Evolutionary conservation across 2,113 vertebrate genomes (phyloP).

Genomic region (Pelusios castaneus): DNA sequence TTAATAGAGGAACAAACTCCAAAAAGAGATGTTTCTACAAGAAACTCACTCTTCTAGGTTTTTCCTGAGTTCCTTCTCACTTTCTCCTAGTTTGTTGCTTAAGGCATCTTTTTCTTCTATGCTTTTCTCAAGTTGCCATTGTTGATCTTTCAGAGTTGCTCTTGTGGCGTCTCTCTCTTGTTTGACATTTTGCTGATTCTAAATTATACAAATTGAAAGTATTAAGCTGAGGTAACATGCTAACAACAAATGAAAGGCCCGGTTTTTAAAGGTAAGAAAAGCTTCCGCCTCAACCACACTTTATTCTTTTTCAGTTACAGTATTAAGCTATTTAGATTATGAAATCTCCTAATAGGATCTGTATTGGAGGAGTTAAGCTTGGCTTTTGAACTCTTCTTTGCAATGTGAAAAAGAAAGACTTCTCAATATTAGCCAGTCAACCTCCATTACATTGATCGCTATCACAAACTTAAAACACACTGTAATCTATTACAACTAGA

Average conservation of each 20-base stretch:
- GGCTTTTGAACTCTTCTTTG: neutral
- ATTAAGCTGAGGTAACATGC: neutral
- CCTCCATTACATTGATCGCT: neutral
- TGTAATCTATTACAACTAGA: neutral
- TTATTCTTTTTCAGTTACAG: neutral
- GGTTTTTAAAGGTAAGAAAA: neutral
- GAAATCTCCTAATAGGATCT: neutral
- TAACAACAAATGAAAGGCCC: neutral
- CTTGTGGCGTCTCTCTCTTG: constrained; percentile 79
- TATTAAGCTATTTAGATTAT: neutral
- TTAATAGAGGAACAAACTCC: neutral
- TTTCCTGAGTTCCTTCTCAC: constrained; percentile 86
- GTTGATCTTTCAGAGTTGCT: constrained; percentile 80
- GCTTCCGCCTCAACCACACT: neutral
- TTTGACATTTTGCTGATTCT: constrained; percentile 82
- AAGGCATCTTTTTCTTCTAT: constrained; percentile 80
- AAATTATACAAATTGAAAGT: constrained; percentile 28
- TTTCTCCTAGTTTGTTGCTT: constrained; percentile 83
- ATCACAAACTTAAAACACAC: neutral
- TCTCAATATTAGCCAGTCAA: neutral
- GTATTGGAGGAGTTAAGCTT: neutral
- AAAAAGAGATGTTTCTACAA: neutral
- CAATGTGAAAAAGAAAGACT: neutral
- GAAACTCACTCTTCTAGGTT: constrained; percentile 93
- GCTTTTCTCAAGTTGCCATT: constrained; percentile 76